Conservation (phyloP, 2,797 vertebrate species). For the Cichlasoma orientale region DNA sequence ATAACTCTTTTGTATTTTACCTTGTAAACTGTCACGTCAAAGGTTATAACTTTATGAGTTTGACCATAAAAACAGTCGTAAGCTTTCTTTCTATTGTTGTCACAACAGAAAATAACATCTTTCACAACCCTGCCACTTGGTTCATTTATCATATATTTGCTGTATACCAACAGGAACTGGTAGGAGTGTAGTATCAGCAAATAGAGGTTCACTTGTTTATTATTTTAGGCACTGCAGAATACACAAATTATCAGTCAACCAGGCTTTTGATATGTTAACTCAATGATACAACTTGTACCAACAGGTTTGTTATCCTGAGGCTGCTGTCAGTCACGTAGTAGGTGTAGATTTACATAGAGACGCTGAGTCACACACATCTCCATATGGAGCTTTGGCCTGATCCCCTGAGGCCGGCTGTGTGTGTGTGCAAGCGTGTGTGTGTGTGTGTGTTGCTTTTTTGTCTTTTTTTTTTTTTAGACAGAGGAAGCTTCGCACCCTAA, state of each 20-base stretch:
- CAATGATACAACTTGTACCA: slow-evolving; percentile 34
- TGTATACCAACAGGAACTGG: slow-evolving; percentile 8
- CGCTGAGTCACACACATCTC: slow-evolving; percentile 52
- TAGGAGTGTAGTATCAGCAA: background rate
- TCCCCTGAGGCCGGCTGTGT: slow-evolving; percentile 21
- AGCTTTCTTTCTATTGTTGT: background rate
- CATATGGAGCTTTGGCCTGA: slow-evolving; percentile 33
- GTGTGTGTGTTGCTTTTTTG: slow-evolving; percentile 1
- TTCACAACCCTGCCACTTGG: background rate
- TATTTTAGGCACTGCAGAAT: background rate
- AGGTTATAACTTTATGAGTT: too few species aligned
- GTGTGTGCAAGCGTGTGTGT: background rate
- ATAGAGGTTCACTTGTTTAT: background rate
- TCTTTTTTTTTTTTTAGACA: slow-evolving; percentile 30
- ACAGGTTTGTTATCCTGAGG: slow-evolving; percentile 46
- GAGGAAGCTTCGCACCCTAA: slow-evolving; percentile 24
- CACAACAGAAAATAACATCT: background rate
- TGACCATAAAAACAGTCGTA: too few species aligned
- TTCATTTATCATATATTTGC: background rate
- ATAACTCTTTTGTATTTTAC: background rate
- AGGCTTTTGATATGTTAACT: slow-evolving; percentile 29
- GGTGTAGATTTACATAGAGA: slow-evolving; percentile 65
- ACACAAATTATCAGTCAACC: slow-evolving; percentile 12
- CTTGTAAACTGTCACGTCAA: background rate
- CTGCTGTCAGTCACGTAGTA: slow-evolving; percentile 49